Evolutionary conservation across 2,888 invertebrate genomes (phyloP).

Genomic region (Drosophila diplacantha): DNA sequence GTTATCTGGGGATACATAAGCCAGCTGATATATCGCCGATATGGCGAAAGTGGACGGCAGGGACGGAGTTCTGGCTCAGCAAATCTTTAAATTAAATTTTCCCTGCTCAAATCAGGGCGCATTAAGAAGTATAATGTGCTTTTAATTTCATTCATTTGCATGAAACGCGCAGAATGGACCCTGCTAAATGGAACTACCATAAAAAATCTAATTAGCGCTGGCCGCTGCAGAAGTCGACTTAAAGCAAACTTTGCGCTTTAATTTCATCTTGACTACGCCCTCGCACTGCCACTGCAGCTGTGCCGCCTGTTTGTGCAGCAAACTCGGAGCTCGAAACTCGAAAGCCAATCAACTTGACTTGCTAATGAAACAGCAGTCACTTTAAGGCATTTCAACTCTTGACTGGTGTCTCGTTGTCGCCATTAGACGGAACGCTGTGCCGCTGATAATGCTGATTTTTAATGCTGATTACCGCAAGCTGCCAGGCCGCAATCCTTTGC

Average conservation of each 20-base stretch:
- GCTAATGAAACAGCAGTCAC: conserved; percentile 48
- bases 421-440: conserved; percentile 27
- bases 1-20: conserved; percentile 51
- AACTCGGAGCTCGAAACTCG: conserved; percentile 23
- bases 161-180: conserved; percentile 32
- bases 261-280: conserved; percentile 66
- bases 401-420: conserved; percentile 34
- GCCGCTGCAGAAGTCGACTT: conserved; percentile 49
- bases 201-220: conserved; percentile 67
- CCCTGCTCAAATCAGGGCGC: conserved; percentile 61
- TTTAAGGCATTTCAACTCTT: conserved; percentile 37
- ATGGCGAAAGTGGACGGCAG: background rate
- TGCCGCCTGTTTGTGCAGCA: conserved; percentile 33
- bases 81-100: conserved; percentile 68
- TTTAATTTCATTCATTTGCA: conserved; percentile 73
- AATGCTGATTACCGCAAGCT: conserved; percentile 51
- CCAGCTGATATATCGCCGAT: conserved; percentile 18
- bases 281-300: conserved; percentile 28
- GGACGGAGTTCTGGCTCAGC: conserved; percentile 23
- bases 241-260: conserved; percentile 69
- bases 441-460: conserved; percentile 53
- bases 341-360: conserved; percentile 67
- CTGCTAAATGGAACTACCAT: conserved; percentile 57
- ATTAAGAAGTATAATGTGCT: conserved; percentile 72
- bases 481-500: conserved; percentile 35